Evolutionary conservation across 2,113 vertebrate species (phyloP), one percentile per base, ranked within the genome.

Genomic region (Saguinus imperator): DNA sequence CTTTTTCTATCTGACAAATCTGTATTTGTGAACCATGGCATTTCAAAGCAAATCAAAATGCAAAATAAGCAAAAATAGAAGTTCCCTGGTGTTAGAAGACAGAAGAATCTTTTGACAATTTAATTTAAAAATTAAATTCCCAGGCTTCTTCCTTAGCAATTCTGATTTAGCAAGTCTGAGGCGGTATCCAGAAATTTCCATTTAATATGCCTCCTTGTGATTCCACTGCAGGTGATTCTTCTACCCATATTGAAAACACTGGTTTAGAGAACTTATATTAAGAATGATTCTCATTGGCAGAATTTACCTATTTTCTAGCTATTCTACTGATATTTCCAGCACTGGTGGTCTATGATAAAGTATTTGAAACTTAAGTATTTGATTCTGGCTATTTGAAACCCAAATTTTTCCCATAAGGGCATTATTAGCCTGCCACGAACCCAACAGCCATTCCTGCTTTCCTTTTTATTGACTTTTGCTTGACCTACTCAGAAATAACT

Each of bases 401-500:
- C 48, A 91, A 0, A 77, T 87, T 98, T 97, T 58, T 96, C 94
- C 73, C 48, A 92, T 21, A 97, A 72, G 68, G 40, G 40, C 40
- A 91, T 97, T 93, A 84, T 97, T 97, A 94, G 75, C 75, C 96
- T 90, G 17, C 93, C 94, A 95, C 96, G 84, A 87, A 96, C 64
- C 80, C 64, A 37, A 20, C 14, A 94, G 75, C 85, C 96, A 94
- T 92, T 97, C 23, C 61, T 94, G 68, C 9, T 97, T 98, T 97
- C 93, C 76, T 96, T 95, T 98, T 96, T 86, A 70, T 93, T 97
- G 96, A 98, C 97, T 98, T 50, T 96, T 97, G 48, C 55, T 96
- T 98, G 98, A 99, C 98, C 97, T 97, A 95, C 58, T 96, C 94
- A 93, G 97, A 92, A 96, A 90, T 97, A 98, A 98, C 95, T 97